A percentile compares a stretch with the other conserved stretches of the same genome.
These are phyloP conservation scores for Urocolius indicus DNA, from an alignment of 2,113 vertebrate genomes.

Conservation along the genomic window DNA sequence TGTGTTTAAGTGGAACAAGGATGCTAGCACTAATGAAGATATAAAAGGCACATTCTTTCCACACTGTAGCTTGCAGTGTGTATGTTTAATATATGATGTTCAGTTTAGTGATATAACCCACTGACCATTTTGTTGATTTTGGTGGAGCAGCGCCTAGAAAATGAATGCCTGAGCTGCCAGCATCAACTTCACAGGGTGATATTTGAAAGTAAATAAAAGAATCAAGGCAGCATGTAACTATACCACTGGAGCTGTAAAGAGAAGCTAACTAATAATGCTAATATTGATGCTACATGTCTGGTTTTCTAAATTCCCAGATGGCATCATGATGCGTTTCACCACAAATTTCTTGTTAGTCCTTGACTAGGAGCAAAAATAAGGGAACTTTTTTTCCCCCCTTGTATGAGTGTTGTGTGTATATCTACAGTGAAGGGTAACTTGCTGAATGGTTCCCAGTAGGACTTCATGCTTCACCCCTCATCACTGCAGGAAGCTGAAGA, in stretches of 20 bases:
- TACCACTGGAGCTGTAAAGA: background rate
- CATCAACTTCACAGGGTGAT: slow-evolving; percentile 49
- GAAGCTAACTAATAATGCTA: background rate
- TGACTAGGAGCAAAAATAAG: background rate
- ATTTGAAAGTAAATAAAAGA: slow-evolving; percentile 62
- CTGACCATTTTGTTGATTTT: slow-evolving; percentile 67
- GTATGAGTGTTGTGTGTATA: background rate
- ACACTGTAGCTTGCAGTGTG: background rate
- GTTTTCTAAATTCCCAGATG: slow-evolving; percentile 1
- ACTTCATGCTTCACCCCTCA: background rate
- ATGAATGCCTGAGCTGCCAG: slow-evolving; percentile 54
- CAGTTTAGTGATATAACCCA: slow-evolving; percentile 60
- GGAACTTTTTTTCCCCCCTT: background rate
- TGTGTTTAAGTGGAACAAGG: slow-evolving; percentile 53
- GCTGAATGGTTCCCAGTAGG: background rate
- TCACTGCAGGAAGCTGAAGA: background rate
- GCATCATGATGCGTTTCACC: background rate
- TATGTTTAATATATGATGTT: slow-evolving; percentile 55
- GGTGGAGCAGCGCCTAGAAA: slow-evolving; percentile 57
- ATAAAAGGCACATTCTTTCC: slow-evolving; percentile 56
- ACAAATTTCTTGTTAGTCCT: background rate
- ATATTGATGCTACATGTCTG: background rate
- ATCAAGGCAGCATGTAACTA: background rate
- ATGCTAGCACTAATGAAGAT: slow-evolving; percentile 33
- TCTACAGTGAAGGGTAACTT: background rate